Evolutionary conservation across 2,888 invertebrate species (phyloP), one percentile per base, ranked within the genome.

Genomic region (Tetanocera ferruginea): DNA sequence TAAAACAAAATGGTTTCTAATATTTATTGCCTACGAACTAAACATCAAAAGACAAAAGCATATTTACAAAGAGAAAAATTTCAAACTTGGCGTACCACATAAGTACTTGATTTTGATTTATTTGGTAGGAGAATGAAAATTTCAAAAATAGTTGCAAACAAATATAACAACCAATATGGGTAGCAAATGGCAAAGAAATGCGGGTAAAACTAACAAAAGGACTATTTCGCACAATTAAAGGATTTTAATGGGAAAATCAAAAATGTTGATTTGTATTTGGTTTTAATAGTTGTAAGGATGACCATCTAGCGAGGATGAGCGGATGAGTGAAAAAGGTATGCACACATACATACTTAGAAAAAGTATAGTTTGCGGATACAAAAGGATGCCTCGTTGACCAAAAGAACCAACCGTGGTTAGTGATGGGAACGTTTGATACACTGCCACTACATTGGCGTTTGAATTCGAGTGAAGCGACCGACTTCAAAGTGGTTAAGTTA

Each of bases 121-220:
- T 60, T 60, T 60, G 60, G 60, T 60, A 28, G 11, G 1, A 14
- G 60, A n/a, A 23, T 43, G 43, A 60, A 60, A 60, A 60, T 60
- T 60, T 9, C 23, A 60, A 60, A 60, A 60, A 60, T 60, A 28
- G 57, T 25, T 57, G 3, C 25, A 3, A 23, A 25, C 23, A 66
- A 34, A 66, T 23, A 37, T 28, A 28, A 62, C 25, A 14, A 67
- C 8, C 67, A 37, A 67, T 67, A 19, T 34, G 67, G n/a, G 67
- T 43, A 37, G 67, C 43, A 43, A 43, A 43, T 43, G 43, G 57
- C 62, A 66, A 17, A 55, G 55, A 67, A 67, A 75, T 75, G 75
- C 75, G 75, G 75, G 75, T 34, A n/a, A 34, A 75, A 67, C 66
- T 75, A 75, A 75, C 75, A 75, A 75, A 75, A 52, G 75, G 55